Evolutionary conservation across 2,888 invertebrate species (phyloP).

Genomic region (Dioctria linearis): DNA sequence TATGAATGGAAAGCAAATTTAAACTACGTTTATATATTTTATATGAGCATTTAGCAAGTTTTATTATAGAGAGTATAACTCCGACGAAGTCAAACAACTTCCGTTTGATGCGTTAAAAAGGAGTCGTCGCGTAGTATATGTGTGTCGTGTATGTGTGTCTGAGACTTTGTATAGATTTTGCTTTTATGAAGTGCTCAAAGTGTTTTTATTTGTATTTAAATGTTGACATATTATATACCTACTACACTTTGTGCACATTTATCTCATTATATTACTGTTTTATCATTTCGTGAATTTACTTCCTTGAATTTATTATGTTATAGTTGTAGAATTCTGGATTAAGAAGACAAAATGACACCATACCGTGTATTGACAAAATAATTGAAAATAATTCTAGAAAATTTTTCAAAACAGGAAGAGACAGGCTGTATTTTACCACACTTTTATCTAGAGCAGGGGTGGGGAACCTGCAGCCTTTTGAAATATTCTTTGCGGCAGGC

Average conservation of each 20-base stretch:
- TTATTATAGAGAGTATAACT: conserved; percentile 33
- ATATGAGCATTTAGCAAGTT: conserved; percentile 38
- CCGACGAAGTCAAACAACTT: conserved; percentile 32
- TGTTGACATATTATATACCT: conserved; percentile 30
- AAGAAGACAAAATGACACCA: no score
- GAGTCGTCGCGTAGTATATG: neutral
- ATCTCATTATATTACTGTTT: conserved; percentile 30
- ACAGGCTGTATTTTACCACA: no score
- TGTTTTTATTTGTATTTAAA: conserved; percentile 40
- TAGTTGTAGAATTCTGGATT: no score
- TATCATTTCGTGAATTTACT: neutral
- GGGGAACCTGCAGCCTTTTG: no score
- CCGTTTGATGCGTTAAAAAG: conserved; percentile 17
- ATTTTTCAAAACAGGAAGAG: no score
- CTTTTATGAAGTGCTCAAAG: conserved; percentile 43
- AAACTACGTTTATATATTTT: conserved; percentile 37
- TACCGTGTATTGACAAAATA: no score
- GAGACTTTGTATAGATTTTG: conserved; percentile 24
- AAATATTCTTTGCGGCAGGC: no score
- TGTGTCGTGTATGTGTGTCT: neutral
- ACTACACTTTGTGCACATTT: no score
- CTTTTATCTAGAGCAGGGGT: no score
- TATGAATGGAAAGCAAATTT: conserved; percentile 38
- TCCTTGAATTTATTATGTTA: no score
- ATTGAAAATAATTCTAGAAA: no score